A percentile compares a stretch with the other conserved stretches of the same genome.
Conservation (phyloP, 2,888 invertebrate species). For the Megaustenia siamemsis region DNA sequence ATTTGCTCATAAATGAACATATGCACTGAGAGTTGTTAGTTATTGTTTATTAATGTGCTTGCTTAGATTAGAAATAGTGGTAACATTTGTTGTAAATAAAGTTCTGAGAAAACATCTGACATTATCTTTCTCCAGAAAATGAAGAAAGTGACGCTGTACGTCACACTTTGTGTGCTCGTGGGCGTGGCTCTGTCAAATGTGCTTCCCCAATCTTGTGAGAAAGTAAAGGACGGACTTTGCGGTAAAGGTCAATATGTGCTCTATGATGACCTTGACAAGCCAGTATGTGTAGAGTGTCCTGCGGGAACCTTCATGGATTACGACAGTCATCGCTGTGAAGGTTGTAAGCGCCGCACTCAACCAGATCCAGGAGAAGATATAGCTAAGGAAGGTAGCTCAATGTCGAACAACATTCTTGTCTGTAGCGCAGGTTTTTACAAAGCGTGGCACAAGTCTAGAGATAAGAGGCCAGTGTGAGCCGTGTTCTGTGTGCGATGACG, state of each 20-base stretch:
- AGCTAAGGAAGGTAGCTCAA: background rate
- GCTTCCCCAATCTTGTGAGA: background rate
- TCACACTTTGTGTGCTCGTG: background rate
- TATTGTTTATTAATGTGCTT: too few species aligned
- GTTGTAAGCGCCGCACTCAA: background rate
- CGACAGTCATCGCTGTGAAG: background rate
- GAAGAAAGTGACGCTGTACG: background rate
- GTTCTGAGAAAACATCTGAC: background rate
- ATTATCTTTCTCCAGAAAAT: conserved; percentile 1
- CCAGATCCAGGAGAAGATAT: background rate
- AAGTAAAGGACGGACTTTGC: background rate
- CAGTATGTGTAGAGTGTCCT: background rate
- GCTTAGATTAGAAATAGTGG: too few species aligned
- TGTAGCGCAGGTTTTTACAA: background rate
- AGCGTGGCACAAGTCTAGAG: too few species aligned
- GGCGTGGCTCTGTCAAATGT: background rate
- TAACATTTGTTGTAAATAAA: background rate
- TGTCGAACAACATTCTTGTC: background rate
- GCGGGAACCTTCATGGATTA: background rate
- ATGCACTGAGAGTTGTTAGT: too few species aligned
- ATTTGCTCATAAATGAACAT: too few species aligned
- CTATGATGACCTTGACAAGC: too few species aligned
- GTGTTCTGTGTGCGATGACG: background rate
- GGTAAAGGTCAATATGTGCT: background rate
- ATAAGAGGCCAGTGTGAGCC: background rate